These are phyloP conservation scores for Procavia capensis DNA, from an alignment of 2,113 vertebrate genomes.

Conservation along the genomic window DNA sequence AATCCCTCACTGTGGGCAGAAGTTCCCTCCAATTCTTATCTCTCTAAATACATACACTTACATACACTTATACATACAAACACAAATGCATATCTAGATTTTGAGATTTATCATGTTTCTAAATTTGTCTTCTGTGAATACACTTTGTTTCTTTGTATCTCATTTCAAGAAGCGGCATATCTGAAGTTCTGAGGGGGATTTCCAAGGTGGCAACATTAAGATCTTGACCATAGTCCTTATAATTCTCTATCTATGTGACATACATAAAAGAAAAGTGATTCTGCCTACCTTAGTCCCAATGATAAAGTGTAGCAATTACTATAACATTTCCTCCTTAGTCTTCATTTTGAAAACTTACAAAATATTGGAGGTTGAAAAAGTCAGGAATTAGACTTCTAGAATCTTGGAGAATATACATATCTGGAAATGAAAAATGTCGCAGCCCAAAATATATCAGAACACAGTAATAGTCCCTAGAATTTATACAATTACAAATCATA, in stretches of 20 bases:
- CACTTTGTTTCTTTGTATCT: constrained; percentile 56
- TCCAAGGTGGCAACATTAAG: constrained; percentile 27
- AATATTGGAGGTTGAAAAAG: constrained; percentile 3
- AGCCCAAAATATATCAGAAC: constrained; percentile 45
- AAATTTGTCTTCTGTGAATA: constrained; percentile 38
- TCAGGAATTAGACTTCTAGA: neutral
- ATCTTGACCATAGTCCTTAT: constrained; percentile 27
- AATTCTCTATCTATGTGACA: neutral
- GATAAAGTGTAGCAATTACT: constrained; percentile 34
- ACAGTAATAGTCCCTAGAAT: neutral
- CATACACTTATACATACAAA: constrained; percentile 25
- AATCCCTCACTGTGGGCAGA: neutral
- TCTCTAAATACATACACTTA: constrained; percentile 45
- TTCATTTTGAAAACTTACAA: constrained; percentile 64
- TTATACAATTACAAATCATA: constrained; percentile 34
- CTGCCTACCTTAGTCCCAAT: neutral
- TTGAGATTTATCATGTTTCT: constrained; percentile 58
- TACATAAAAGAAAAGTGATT: constrained; percentile 11
- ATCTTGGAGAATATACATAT: constrained; percentile 7
- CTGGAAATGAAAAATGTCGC: constrained; percentile 53
- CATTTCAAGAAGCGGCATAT: neutral
- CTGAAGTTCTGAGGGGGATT: constrained; percentile 48
- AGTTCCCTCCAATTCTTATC: constrained; percentile 26
- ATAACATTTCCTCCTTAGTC: neutral
- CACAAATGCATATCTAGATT: neutral